Conservation (phyloP, 2,797 vertebrate species). For the Danio albolineatus region DNA sequence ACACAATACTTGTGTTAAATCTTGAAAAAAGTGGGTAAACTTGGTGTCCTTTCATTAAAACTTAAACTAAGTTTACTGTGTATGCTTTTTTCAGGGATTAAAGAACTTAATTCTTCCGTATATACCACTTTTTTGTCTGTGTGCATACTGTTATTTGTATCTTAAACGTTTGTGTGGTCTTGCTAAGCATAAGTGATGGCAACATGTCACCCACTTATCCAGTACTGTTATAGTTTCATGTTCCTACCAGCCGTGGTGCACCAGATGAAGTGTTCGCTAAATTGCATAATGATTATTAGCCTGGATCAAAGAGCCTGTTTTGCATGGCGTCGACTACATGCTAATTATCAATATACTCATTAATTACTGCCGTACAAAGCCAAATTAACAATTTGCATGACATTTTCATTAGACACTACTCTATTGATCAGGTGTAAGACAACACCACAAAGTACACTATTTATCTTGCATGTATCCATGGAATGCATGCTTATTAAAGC, state of each 20-base stretch:
- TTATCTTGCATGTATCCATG: not conserved
- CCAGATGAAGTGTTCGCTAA: conserved; percentile 29
- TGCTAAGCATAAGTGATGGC: not conserved
- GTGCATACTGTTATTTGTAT: conserved; percentile 25
- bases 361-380: conserved; percentile 36
- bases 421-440: conserved; percentile 44
- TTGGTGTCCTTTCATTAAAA: no score
- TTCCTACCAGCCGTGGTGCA: conserved; percentile 11
- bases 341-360: conserved; percentile 40
- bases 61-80: no score
- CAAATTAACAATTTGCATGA: conserved; percentile 45
- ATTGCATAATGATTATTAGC: conserved; percentile 31
- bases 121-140: not conserved
- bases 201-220: conserved; percentile 11
- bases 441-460: conserved; percentile 11
- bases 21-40: no score
- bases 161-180: not conserved
- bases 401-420: conserved; percentile 45
- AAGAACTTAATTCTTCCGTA: not conserved
- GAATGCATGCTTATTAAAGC: conserved; percentile 25
- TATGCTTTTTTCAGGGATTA: not conserved
- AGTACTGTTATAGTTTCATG: conserved; percentile 4
- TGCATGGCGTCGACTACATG: conserved; percentile 7
- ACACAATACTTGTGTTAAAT: no score
- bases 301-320: conserved; percentile 34